phyloP scores from a whole-genome alignment of 2,888 invertebrate species.

The Gandaritis pyraliata region DNA sequence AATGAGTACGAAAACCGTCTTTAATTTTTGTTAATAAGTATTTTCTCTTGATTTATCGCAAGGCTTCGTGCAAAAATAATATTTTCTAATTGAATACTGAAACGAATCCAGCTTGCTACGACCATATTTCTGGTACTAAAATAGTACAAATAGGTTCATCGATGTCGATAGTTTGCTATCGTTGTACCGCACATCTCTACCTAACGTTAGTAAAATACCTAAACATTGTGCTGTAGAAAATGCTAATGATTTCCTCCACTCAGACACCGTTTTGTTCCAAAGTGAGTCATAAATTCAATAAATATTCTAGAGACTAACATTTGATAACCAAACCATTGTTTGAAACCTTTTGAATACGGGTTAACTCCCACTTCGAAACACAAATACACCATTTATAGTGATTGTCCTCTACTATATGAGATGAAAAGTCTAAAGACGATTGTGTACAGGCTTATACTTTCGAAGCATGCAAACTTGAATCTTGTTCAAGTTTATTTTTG shows the following conservation, averaged over 20 bases:
- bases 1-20: no score
- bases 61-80: no score
- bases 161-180: constrained; percentile 6
- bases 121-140: not conserved
- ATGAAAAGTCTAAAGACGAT: no score
- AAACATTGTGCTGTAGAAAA: constrained; percentile 74
- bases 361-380: no score
- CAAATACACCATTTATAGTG: no score
- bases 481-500: constrained; percentile 27
- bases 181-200: constrained; percentile 49
- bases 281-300: constrained; percentile 63
- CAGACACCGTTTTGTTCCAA: constrained; percentile 62
- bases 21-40: no score
- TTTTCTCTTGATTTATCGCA: no score
- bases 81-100: no score
- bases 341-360: constrained; percentile 28
- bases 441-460: no score
- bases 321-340: constrained; percentile 41
- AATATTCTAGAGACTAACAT: constrained; percentile 57
- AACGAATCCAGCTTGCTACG: no score
- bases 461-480: no score
- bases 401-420: no score
- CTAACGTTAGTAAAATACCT: constrained; percentile 55
- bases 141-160: not conserved
- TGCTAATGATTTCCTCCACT: constrained; percentile 77